These are phyloP conservation scores for Malachius bipustulatus DNA, from an alignment of 2,888 invertebrate species.

Conservation along the genomic window DNA sequence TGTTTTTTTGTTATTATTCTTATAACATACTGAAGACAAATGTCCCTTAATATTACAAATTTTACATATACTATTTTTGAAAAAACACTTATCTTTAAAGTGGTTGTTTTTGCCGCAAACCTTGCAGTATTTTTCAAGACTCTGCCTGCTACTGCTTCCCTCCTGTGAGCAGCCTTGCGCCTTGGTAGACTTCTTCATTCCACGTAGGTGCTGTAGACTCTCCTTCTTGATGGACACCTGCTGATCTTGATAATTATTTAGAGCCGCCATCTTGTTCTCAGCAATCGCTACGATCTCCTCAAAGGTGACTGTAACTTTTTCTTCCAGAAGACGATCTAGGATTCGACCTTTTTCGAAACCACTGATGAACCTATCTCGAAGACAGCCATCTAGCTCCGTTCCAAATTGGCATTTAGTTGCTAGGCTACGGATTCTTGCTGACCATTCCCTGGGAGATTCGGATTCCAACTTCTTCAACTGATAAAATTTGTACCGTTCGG, in stretches of 20 bases:
- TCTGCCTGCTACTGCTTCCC: too few relatives aligned
- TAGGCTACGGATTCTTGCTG: constrained; percentile 14
- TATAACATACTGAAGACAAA: too few relatives aligned
- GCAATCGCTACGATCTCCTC: constrained; percentile 7
- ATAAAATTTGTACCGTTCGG: constrained; percentile 5
- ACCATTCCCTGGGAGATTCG: constrained; percentile 5
- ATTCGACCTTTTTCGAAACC: constrained; percentile 16
- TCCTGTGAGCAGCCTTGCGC: too few relatives aligned
- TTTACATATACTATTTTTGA: too few relatives aligned
- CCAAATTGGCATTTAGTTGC: constrained; percentile 20
- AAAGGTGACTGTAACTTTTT: constrained; percentile 10
- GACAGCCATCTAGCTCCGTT: constrained; percentile 11
- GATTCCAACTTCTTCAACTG: constrained; percentile 3
- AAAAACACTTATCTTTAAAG: too few relatives aligned
- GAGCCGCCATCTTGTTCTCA: constrained; percentile 8
- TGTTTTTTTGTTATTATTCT: too few relatives aligned
- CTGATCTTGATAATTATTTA: constrained; percentile 8
- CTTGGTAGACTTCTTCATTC: too few relatives aligned
- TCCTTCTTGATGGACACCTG: too few relatives aligned
- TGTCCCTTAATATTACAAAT: too few relatives aligned
- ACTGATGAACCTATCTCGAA: constrained; percentile 19
- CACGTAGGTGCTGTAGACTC: too few relatives aligned
- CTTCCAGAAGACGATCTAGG: constrained; percentile 16
- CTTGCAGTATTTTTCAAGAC: too few relatives aligned
- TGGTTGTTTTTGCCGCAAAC: too few relatives aligned